Evolutionary conservation across 2,797 vertebrate genomes (phyloP), one percentile per base, ranked within the genome.

Genomic region (Xyrichtys novacula): DNA sequence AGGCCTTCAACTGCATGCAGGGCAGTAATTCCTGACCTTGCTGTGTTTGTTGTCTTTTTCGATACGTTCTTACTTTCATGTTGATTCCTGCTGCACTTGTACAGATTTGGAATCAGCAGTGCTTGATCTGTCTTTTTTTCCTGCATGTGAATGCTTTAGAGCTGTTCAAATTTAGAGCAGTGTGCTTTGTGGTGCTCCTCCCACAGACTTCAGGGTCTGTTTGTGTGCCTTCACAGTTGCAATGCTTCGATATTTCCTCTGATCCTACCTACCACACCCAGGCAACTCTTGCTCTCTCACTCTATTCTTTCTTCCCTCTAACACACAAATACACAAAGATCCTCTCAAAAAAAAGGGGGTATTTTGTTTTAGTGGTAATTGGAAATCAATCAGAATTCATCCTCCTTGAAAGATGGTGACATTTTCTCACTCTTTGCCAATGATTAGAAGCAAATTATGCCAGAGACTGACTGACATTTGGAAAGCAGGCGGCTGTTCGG

Each of bases 361-460:
- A 74, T 84, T 90, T 79, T 84, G 55, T 71, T 78, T 74, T 59
- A 38, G 54, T 65, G 64, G 76, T 88, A 86, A 90, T 87, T 82
- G 80, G 68, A 89, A 89, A 91, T 89, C 86, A 89, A 89, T 92
- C 40, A 32, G 49, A 77, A 84, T 81, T 71, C 64, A 70, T 86
- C 82, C 78, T 81, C 63, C 31, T 65, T 38, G 62, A 80, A 87
- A 86, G 82, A 82, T 52, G 25, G 40, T 90, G 87, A 87, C 85
- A 90, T 90, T 89, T 86, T 71, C 52, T 34, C 23, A 22, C 70
- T 85, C 50, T 83, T 85, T 85, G 70, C 69, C 74, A 71, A 75
- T 85, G 75, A 91, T 88, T 86, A 85, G 63, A 86, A 83, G 87
- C 78, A 84, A 89, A 91, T 90, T 83, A 90, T 84, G 67, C 78